Evolutionary conservation across 2,888 invertebrate genomes (phyloP), one percentile per base, ranked within the genome.

Genomic region (Scrobipalpa atriplicella): DNA sequence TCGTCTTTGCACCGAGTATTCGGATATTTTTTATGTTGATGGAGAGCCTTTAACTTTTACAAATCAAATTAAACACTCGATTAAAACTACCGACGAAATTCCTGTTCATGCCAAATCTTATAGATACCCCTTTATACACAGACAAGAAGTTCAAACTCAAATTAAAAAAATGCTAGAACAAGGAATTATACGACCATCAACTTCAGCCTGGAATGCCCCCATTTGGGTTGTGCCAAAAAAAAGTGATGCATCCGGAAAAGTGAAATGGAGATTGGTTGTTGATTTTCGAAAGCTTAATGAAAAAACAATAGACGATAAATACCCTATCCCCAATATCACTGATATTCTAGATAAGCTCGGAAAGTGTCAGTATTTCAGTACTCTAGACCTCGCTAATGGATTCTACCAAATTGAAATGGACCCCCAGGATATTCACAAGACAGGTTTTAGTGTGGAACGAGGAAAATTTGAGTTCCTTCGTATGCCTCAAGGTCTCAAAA

Each of bases 141-240:
- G 66, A 60, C 43, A 70, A 1, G 72, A 73, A 66, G 70, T 73
- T 18, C 47, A 61, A 60, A 61, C 66, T 16, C 71, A 69, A 70
- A 68, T 79, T 67, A 63, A 65, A 66, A 68, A 67, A 68, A 68
- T 74, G 69, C 29, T 76, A 69, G 71, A 75, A 67, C 68, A 68
- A 60, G 72, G 71, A n/a, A 81, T 80, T 8, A 79, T 82, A 16
- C 66, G 70, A 68, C 76, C 73, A n/a, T 73, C 73, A 0, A 66
- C 71, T 1, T 76, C 75, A 10, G 81, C 81, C 2, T 82, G 78
- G 77, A 71, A 71, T 41, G 67, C 72, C 8, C 80, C 79, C 13
- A 70, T 80, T 13, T 80, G 78, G 79, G 70, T 81, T 6, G 81
- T 81, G 2, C 76, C 78, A 0, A 78, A 82, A 68, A 80, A 80